Conservation (phyloP, 35 echinoderm and acorn worm genomes). For the Patiria miniata region DNA sequence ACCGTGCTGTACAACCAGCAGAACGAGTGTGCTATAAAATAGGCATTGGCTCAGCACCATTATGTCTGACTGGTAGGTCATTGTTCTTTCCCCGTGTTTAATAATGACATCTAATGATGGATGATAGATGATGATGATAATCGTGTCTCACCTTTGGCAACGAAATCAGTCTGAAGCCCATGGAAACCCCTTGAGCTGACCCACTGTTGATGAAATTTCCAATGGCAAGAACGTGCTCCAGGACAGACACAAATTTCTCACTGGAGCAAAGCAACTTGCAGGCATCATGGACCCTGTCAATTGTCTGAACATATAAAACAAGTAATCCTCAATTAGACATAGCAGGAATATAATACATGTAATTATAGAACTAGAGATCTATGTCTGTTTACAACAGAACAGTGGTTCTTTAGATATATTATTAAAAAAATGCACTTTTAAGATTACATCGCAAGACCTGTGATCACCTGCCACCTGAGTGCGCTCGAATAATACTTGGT, state of each 20-base stretch:
- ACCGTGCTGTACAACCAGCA: too few relatives aligned
- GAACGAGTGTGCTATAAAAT: too few relatives aligned
- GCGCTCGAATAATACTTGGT: too few relatives aligned
- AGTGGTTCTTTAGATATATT: too few relatives aligned
- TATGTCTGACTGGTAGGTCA: too few relatives aligned
- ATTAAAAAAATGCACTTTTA: too few relatives aligned
- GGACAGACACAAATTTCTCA: constrained; percentile 75
- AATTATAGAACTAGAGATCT: background rate
- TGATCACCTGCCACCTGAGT: too few relatives aligned
- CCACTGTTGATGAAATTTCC: constrained; percentile 99
- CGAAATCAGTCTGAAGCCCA: constrained; percentile 85
- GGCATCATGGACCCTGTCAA: constrained; percentile 73
- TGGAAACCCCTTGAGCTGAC: constrained; percentile 81
- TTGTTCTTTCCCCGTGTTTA: too few relatives aligned
- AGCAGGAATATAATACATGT: background rate
- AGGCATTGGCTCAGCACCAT: too few relatives aligned
- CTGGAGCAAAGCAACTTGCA: constrained; percentile 69
- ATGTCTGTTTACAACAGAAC: too few relatives aligned
- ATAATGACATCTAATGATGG: too few relatives aligned
- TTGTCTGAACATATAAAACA: constrained; percentile 68
- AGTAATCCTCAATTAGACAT: background rate
- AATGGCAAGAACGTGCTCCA: constrained; percentile 90
- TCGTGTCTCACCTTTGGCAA: constrained; percentile 78
- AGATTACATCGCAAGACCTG: too few relatives aligned
- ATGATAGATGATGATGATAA: background rate